A percentile compares a stretch with the other conserved stretches of the same genome.
phyloP scores from a whole-genome alignment of 2,888 invertebrate species.

The Portevinia maculata region DNA sequence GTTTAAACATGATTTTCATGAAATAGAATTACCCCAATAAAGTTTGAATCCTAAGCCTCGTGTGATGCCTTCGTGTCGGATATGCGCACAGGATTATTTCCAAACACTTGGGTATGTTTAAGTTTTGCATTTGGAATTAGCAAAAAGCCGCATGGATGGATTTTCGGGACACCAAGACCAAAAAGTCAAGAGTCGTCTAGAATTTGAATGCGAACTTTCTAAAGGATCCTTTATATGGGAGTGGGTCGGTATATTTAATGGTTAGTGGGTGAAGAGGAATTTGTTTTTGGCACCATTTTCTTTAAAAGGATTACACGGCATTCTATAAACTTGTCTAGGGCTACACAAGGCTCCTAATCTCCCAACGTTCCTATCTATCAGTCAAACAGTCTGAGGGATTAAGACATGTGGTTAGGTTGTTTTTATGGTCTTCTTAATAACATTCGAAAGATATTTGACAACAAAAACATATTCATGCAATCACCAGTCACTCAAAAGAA shows the following conservation, averaged over 20 bases:
- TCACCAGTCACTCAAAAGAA: slow-evolving; percentile 31
- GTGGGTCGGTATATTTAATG: not conserved
- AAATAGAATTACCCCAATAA: slow-evolving; percentile 69
- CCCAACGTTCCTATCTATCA: slow-evolving; percentile 57
- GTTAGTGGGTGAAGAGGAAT: slow-evolving; percentile 29
- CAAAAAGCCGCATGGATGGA: slow-evolving; percentile 68
- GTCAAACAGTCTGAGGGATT: slow-evolving; percentile 61
- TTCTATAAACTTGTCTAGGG: slow-evolving; percentile 21
- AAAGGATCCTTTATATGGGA: slow-evolving; percentile 31
- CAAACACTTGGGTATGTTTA: slow-evolving; percentile 50
- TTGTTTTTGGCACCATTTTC: slow-evolving; percentile 72
- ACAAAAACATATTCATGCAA: slow-evolving; percentile 18
- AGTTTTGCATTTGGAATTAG: slow-evolving; percentile 74
- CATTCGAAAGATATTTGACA: slow-evolving; percentile 17
- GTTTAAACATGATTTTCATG: slow-evolving; percentile 69
- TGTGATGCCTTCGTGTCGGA: slow-evolving; percentile 67
- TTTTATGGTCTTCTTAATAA: slow-evolving; percentile 9
- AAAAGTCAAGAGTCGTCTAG: slow-evolving; percentile 66
- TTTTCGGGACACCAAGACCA: slow-evolving; percentile 52
- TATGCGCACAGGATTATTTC: slow-evolving; percentile 62
- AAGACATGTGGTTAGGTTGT: slow-evolving; percentile 54
- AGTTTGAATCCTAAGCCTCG: slow-evolving; percentile 72
- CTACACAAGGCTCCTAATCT: slow-evolving; percentile 46
- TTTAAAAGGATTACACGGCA: slow-evolving; percentile 59
- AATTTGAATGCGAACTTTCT: slow-evolving; percentile 65